Percentiles rank a stretch among this genome's conserved stretches.
Conservation (phyloP, 1,140 invertebrate species). For the Eriosoma lanigerum region DNA sequence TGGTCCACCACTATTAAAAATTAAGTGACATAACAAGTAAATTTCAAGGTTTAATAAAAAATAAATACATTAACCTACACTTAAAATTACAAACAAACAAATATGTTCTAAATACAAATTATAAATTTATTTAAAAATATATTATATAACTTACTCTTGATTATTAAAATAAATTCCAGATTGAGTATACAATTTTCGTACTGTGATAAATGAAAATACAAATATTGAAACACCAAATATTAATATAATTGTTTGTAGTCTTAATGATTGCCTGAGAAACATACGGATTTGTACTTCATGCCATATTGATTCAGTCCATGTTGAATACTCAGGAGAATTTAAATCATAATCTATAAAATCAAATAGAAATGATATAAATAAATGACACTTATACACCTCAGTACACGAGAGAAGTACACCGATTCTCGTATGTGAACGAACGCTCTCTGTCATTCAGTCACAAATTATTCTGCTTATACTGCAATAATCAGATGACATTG, state of each 20-base stretch:
- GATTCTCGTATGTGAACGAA: no score
- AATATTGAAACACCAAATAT: slow-evolving; percentile 67
- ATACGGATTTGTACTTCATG: slow-evolving; percentile 71
- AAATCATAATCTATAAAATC: slow-evolving; percentile 73
- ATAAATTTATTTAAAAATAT: background rate
- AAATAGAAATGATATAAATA: background rate
- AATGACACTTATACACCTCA: no score
- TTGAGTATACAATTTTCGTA: slow-evolving; percentile 70
- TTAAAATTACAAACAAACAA: no score
- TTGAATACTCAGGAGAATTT: slow-evolving; percentile 75
- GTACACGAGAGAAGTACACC: no score
- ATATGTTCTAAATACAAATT: no score
- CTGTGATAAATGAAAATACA: slow-evolving; percentile 67
- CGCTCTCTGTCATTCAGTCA: no score
- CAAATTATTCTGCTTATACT: no score
- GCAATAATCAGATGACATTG: no score
- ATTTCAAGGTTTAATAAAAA: no score
- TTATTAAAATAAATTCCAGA: slow-evolving; percentile 65
- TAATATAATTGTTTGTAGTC: slow-evolving; percentile 69
- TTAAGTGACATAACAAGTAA: no score
- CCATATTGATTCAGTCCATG: slow-evolving; percentile 93
- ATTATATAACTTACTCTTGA: slow-evolving; percentile 41
- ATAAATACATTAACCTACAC: no score
- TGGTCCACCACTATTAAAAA: no score
- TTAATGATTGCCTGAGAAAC: slow-evolving; percentile 75